Percentiles rank a stretch among this genome's conserved stretches.
These are phyloP conservation scores for Lasius platythorax DNA, from an alignment of 2,888 invertebrate species.

Conservation along the genomic window DNA sequence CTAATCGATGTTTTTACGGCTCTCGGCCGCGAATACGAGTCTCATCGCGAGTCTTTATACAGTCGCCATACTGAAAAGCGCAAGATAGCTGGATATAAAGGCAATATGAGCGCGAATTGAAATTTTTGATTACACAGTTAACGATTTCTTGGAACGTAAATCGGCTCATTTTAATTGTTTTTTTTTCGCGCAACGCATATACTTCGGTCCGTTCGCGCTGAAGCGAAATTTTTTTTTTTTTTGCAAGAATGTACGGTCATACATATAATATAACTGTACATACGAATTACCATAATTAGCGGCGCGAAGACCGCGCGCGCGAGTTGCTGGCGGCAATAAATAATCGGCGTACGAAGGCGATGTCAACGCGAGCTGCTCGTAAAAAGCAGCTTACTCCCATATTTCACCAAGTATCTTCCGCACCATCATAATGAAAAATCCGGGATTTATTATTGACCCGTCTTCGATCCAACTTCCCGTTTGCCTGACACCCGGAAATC, in stretches of 20 bases:
- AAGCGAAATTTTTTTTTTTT: constrained; percentile 1
- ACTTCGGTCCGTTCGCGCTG: not conserved
- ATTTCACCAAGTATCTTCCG: constrained; percentile 52
- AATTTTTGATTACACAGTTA: not conserved
- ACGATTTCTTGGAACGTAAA: constrained; percentile 4
- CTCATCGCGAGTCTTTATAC: constrained; percentile 36
- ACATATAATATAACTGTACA: not conserved
- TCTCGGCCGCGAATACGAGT: constrained; percentile 46
- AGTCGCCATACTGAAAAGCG: not conserved
- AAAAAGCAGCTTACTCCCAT: constrained; percentile 16
- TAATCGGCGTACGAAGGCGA: constrained; percentile 30
- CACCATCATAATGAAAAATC: constrained; percentile 62
- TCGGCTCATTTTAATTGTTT: not conserved
- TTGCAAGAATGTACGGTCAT: not conserved
- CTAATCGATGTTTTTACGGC: constrained; percentile 74
- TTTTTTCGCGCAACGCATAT: not conserved
- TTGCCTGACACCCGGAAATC: constrained; percentile 62
- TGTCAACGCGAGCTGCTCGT: constrained; percentile 31
- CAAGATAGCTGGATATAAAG: constrained; percentile 7
- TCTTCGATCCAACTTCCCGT: constrained; percentile 54
- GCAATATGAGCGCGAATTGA: constrained; percentile 34
- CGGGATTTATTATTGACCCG: constrained; percentile 61
- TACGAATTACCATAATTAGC: constrained; percentile 34
- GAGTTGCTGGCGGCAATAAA: constrained; percentile 12
- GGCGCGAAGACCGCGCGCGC: constrained; percentile 13